A percentile compares a stretch with the other conserved stretches of the same genome.
phyloP scores from a whole-genome alignment of 2,888 invertebrate species.

The Neocrepidodera transversa region DNA sequence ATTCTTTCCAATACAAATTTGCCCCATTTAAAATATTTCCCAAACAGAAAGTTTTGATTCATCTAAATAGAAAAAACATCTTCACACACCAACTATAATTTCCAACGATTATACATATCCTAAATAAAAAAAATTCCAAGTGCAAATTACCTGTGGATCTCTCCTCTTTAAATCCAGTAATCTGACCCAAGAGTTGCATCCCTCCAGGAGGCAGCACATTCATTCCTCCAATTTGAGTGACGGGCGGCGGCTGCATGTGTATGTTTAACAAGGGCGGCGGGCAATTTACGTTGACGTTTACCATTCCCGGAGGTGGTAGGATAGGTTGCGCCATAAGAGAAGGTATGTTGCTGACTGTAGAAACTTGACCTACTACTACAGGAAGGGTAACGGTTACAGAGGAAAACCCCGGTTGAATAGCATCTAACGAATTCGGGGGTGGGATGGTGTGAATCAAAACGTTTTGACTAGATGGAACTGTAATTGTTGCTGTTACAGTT shows the following conservation, averaged over 20 bases:
- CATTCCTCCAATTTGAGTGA: constrained; percentile 17
- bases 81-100: too few relatives aligned
- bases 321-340: constrained; percentile 59
- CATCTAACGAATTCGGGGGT: constrained; percentile 39
- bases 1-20: too few relatives aligned
- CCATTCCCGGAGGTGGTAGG: constrained; percentile 55
- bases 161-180: constrained; percentile 47
- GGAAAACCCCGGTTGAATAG: constrained; percentile 36
- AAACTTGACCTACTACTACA: constrained; percentile 44
- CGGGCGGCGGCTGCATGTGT: constrained; percentile 51
- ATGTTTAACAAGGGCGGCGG: constrained; percentile 39
- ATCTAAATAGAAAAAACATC: too few relatives aligned
- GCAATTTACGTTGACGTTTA: constrained; percentile 44
- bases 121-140: too few relatives aligned
- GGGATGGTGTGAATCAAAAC: constrained; percentile 50
- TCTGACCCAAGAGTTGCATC: constrained; percentile 43
- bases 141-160: constrained; percentile 55
- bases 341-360: constrained; percentile 51
- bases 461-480: constrained; percentile 43
- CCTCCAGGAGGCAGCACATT: constrained; percentile 58
- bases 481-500: constrained; percentile 29
- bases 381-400: constrained; percentile 48
- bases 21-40: too few relatives aligned
- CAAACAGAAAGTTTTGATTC: too few relatives aligned
- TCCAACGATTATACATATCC: too few relatives aligned